Percentiles rank a stretch among this genome's conserved stretches.
phyloP scores from a whole-genome alignment of 2,113 vertebrate genomes.

The Lampris incognitus region DNA sequence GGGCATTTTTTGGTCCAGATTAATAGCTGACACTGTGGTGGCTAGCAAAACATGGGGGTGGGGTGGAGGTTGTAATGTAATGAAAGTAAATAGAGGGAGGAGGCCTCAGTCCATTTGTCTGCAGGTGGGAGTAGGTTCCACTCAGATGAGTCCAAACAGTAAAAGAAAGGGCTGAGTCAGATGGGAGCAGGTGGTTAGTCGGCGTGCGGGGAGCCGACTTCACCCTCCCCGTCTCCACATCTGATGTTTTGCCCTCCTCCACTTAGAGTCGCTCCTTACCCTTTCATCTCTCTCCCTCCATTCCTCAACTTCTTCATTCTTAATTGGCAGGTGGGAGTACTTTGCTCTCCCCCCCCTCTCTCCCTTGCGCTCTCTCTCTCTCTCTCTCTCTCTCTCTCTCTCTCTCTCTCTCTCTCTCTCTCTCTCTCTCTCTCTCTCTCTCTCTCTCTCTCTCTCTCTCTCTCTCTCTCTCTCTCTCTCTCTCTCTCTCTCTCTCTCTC shows the following conservation, averaged over 20 bases:
- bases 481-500: no score
- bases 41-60: constrained; percentile 53
- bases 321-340: constrained; percentile 70
- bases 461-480: no score
- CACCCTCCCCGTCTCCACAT: constrained; percentile 50
- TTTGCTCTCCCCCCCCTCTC: background rate
- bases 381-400: no score
- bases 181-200: constrained; percentile 75
- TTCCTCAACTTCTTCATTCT: constrained; percentile 30
- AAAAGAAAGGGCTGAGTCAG: constrained; percentile 78
- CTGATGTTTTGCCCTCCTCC: constrained; percentile 60
- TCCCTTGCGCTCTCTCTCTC: no score
- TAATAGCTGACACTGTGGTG: constrained; percentile 53
- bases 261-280: background rate
- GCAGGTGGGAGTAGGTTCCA: constrained; percentile 68
- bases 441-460: no score
- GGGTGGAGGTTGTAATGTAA: constrained; percentile 38
- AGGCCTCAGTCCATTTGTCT: constrained; percentile 63
- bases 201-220: constrained; percentile 42
- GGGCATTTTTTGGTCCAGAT: constrained; percentile 47
- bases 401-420: no score
- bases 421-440: no score
- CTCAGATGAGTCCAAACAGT: constrained; percentile 66
- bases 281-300: constrained; percentile 50
- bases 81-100: constrained; percentile 42